Evolutionary conservation across 2,797 vertebrate species (phyloP).

Genomic region (Eleutherodactylus coqui): DNA sequence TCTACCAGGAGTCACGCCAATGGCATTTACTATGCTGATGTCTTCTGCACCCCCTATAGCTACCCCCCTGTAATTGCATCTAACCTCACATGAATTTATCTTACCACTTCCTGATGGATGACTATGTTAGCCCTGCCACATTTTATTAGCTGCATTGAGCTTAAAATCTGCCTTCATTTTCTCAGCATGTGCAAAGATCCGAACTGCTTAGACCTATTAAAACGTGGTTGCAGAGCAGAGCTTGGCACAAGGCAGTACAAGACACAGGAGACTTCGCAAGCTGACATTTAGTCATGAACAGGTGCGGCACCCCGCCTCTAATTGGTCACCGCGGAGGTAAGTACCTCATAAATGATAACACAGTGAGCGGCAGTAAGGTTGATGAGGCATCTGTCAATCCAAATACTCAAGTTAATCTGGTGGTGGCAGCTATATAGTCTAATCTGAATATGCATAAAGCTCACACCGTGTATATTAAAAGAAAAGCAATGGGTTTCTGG

Average conservation of each 20-base stretch:
- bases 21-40: no score
- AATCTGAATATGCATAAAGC: conserved; percentile 56
- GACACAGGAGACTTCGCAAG: not conserved
- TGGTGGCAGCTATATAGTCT: conserved; percentile 53
- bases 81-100: no score
- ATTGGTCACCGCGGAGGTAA: conserved; percentile 58
- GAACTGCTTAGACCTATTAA: conserved; percentile 26
- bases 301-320: conserved; percentile 59
- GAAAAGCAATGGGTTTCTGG: conserved; percentile 47
- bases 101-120: not conserved
- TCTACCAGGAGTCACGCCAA: no score
- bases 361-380: conserved; percentile 37
- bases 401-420: conserved; percentile 39
- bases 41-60: not conserved
- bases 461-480: conserved; percentile 35
- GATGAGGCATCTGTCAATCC: conserved; percentile 58
- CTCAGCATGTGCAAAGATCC: conserved; percentile 46
- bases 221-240: conserved; percentile 12
- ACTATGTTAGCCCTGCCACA: not conserved
- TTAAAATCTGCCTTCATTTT: conserved; percentile 15
- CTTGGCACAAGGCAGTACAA: conserved; percentile 44
- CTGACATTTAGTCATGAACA: conserved; percentile 45
- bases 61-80: not conserved
- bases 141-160: not conserved
- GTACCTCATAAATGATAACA: conserved; percentile 49